Percentiles rank a stretch among this genome's conserved stretches.
Evolutionary conservation across 2,888 invertebrate species (phyloP).

Genomic region (Euclidia mi): DNA sequence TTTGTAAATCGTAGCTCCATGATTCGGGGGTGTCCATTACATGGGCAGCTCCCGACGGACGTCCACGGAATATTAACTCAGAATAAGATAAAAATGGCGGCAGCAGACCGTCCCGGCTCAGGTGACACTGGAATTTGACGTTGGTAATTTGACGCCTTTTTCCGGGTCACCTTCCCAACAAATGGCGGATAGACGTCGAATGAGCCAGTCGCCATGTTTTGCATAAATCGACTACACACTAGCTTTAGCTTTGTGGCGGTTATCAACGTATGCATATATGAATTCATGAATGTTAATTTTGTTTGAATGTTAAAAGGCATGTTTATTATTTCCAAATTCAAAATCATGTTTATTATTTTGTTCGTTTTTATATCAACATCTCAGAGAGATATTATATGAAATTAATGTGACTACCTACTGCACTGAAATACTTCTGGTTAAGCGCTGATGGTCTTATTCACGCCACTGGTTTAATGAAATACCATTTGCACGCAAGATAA

Average conservation of each 20-base stretch:
- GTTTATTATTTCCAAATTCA: no score
- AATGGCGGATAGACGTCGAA: constrained; percentile 72
- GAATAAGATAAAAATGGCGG: constrained; percentile 85
- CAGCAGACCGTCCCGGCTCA: constrained; percentile 75
- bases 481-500: no score
- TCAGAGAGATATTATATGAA: no score
- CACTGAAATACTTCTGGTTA: no score
- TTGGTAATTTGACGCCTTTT: constrained; percentile 86
- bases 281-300: constrained; percentile 1
- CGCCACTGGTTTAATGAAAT: no score
- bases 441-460: no score
- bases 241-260: constrained; percentile 31
- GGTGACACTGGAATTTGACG: constrained; percentile 85
- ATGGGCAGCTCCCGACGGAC: constrained; percentile 76
- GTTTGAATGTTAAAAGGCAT: neutral
- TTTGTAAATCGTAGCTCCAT: constrained; percentile 74
- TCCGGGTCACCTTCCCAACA: constrained; percentile 80
- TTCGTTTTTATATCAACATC: neutral
- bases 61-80: constrained; percentile 84
- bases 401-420: no score
- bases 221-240: constrained; percentile 60
- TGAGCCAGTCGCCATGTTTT: constrained; percentile 70
- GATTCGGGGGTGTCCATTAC: constrained; percentile 78
- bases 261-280: neutral
- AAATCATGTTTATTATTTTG: no score